A percentile compares a stretch with the other conserved stretches of the same genome.
These are phyloP conservation scores for Ornithoptera priamus DNA, from an alignment of 2,888 invertebrate species.

Conservation along the genomic window DNA sequence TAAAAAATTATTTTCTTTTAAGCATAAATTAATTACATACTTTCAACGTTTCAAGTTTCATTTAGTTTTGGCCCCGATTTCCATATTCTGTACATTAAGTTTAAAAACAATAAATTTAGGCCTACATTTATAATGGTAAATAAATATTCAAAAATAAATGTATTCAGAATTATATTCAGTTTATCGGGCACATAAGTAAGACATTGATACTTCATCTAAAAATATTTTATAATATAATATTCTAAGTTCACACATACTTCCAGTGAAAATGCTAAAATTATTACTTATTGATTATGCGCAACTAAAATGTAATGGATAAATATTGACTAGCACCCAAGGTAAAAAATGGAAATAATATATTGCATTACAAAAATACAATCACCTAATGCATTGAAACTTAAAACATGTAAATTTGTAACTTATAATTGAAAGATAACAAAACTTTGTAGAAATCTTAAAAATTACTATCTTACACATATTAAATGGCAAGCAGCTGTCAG, in stretches of 20 bases:
- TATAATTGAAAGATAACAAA: constrained; percentile 1
- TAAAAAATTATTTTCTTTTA: background rate
- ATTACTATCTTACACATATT: constrained; percentile 5
- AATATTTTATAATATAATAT: constrained; percentile 10
- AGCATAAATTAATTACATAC: background rate
- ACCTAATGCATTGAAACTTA: constrained; percentile 8
- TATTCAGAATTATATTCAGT: constrained; percentile 11
- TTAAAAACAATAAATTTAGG: constrained; percentile 23
- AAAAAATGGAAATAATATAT: constrained; percentile 28
- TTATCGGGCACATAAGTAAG: constrained; percentile 2
- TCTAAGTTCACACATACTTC: background rate
- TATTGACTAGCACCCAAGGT: constrained; percentile 49
- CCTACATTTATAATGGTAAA: constrained; percentile 9
- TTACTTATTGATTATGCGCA: constrained; percentile 24
- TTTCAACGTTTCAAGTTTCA: constrained; percentile 7
- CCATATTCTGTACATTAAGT: background rate
- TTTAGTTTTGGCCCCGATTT: constrained; percentile 26
- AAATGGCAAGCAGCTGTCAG: constrained; percentile 22
- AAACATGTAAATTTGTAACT: constrained; percentile 6
- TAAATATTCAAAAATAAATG: constrained; percentile 21
- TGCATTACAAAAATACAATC: constrained; percentile 3
- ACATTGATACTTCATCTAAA: constrained; percentile 14
- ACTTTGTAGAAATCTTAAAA: background rate
- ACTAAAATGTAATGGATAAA: constrained; percentile 30
- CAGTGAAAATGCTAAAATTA: constrained; percentile 8